Evolutionary conservation across 1,140 invertebrate genomes (phyloP), one percentile per base, ranked within the genome.

Genomic region (Geopemphigus sp.): DNA sequence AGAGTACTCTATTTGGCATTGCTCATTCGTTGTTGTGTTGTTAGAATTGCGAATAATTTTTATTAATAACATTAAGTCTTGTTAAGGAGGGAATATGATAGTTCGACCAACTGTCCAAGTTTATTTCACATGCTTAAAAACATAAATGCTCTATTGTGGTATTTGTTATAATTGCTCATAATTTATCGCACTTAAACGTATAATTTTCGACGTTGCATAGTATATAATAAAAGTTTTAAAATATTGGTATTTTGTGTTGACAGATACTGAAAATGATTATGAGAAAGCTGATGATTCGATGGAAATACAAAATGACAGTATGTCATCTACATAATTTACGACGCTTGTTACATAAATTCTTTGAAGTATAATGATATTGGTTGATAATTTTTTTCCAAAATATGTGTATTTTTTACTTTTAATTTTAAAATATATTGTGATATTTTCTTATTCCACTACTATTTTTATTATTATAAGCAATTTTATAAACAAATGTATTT

Each of bases 231-330:
- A 39, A 39, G 12, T 10, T 5, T 5, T 61, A 17, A 29, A 61
- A 26, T 19, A 32, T 50, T 47, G 0, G 15, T 24, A 15, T 70
- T 70, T 26, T 6, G 50, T 53, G 26, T 19, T 45, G 2, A 26
- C 29, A 76, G 54, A 76, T 61, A 32, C 32, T 47, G 56, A 76
- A 26, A 29, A 76, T 5, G 72, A 59, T 59, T n/a, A n/a, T n/a
- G 72, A 76, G 17, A 76, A 45, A 24, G 29, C 0, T 26, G 73
- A 61, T 39, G 73, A 76, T 3, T 39, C 54, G n/a, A 76, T 76
- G 73, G 73, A 76, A 32, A n/a, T 47, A 45, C 73, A 61, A 76
- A 61, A 76, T 59, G 32, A 59, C 14, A 76, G 73, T 14, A 45
- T 32, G 19, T 57, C 17, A 12, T 70, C 64, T 19, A 70, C 45